These are phyloP conservation scores for Catagonus wagneri DNA, from an alignment of 2,113 vertebrate species.

Conservation along the genomic window DNA sequence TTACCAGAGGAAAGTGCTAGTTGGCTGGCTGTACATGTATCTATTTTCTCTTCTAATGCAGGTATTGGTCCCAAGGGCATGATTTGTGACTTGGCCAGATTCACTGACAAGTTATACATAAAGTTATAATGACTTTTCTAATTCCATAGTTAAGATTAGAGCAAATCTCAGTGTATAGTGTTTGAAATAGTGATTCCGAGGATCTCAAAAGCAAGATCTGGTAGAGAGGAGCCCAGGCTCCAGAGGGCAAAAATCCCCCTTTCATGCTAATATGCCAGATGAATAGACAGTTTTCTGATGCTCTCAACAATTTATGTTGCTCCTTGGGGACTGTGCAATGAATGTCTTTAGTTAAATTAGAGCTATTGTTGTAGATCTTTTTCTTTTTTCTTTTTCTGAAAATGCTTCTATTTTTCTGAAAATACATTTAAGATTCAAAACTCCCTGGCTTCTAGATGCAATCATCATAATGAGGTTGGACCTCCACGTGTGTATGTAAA, in stretches of 20 bases:
- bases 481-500: conserved; percentile 77
- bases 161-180: not conserved
- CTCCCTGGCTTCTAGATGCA: conserved; percentile 68
- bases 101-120: not conserved
- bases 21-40: not conserved
- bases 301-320: conserved; percentile 14
- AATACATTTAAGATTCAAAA: conserved; percentile 78
- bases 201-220: conserved; percentile 52
- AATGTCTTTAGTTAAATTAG: conserved; percentile 64
- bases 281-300: conserved; percentile 56
- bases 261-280: conserved; percentile 68
- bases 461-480: conserved; percentile 78
- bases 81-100: not conserved
- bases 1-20: not conserved
- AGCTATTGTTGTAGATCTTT: conserved; percentile 63
- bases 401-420: conserved; percentile 62
- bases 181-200: conserved; percentile 63
- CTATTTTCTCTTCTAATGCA: not conserved
- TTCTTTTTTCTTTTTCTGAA: conserved; percentile 47
- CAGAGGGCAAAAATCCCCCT: not conserved
- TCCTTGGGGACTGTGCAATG: conserved; percentile 25
- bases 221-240: conserved; percentile 29
- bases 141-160: conserved; percentile 22
- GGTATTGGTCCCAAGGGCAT: not conserved
- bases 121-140: conserved; percentile 64